phyloP scores from a whole-genome alignment of 2,888 invertebrate genomes.

The Watsonalla cultraria region DNA sequence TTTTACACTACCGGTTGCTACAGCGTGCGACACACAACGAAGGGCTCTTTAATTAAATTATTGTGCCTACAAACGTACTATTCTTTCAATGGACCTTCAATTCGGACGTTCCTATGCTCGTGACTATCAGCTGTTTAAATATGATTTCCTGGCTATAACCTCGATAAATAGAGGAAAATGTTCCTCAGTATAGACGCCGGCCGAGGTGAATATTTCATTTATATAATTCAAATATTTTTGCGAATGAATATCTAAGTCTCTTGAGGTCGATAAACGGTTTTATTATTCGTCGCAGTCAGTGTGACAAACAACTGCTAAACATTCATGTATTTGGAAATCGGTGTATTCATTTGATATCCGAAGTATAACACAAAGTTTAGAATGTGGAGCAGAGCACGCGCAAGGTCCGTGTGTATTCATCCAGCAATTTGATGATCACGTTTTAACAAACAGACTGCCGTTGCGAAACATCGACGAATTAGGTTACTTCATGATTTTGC shows the following conservation, averaged over 20 bases:
- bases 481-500: too few species aligned
- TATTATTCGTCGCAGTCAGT: not conserved
- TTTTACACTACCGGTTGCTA: constrained; percentile 31
- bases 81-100: constrained; percentile 38
- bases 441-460: too few species aligned
- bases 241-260: constrained; percentile 26
- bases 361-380: not conserved
- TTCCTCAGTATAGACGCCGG: constrained; percentile 12
- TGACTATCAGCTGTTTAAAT: constrained; percentile 37
- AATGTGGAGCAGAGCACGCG: not conserved
- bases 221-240: constrained; percentile 20
- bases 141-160: constrained; percentile 36
- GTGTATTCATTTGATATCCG: not conserved
- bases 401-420: not conserved
- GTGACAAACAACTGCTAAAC: not conserved
- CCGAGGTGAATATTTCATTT: constrained; percentile 23
- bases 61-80: constrained; percentile 27
- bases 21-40: constrained; percentile 5
- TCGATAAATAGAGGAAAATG: constrained; percentile 24
- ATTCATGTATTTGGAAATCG: not conserved
- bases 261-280: constrained; percentile 5
- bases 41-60: constrained; percentile 20
- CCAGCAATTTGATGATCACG: not conserved
- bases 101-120: constrained; percentile 29
- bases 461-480: too few species aligned